Evolutionary conservation across 2,797 vertebrate genomes (phyloP).

Genomic region (Buphagus erythrorhynchus): DNA sequence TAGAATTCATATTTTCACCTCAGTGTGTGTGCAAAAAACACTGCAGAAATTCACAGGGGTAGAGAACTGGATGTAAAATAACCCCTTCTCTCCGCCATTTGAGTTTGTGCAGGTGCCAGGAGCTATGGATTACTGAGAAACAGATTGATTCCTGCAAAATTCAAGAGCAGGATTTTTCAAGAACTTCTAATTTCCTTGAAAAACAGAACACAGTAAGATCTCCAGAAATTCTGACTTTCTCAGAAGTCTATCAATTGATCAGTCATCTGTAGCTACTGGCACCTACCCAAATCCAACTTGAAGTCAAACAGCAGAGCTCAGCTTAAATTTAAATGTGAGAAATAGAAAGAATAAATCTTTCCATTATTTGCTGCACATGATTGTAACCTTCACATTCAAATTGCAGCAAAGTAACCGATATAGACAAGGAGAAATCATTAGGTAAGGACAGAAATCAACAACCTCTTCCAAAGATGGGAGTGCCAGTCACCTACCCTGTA

Average conservation of each 20-base stretch:
- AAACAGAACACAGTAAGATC: background rate
- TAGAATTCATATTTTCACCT: constrained; percentile 26
- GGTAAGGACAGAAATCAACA: background rate
- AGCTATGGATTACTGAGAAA: background rate
- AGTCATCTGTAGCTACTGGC: background rate
- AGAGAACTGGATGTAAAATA: background rate
- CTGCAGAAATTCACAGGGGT: background rate
- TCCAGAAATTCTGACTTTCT: background rate
- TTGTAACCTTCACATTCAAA: background rate
- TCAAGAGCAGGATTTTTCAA: background rate
- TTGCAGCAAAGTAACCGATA: background rate
- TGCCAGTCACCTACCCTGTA: background rate
- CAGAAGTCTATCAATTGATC: background rate
- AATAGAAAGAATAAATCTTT: background rate
- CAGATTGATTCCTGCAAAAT: constrained; percentile 3
- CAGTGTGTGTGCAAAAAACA: background rate
- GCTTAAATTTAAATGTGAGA: background rate
- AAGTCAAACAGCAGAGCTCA: background rate
- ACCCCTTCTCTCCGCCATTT: background rate
- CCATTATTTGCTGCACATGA: background rate
- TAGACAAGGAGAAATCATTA: background rate
- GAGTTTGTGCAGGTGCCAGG: background rate
- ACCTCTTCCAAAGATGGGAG: rapidly evolving
- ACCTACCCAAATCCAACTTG: background rate
- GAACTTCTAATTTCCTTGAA: constrained; percentile 12